phyloP scores from a whole-genome alignment of 2,888 invertebrate species.

The Pachymerium ferrugineum region DNA sequence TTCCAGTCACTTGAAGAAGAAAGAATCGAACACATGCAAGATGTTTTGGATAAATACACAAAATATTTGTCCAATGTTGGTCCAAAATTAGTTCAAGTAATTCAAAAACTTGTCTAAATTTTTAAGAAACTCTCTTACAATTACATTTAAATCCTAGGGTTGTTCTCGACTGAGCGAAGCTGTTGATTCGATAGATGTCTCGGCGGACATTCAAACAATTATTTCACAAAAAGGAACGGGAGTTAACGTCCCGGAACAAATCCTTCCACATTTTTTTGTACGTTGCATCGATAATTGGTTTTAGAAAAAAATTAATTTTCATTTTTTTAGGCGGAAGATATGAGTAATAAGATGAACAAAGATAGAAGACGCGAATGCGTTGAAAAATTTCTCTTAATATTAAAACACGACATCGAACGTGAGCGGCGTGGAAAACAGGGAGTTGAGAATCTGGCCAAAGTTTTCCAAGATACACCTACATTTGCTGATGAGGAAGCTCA shows the following conservation, averaged over 20 bases:
- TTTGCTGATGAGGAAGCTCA: constrained; percentile 83
- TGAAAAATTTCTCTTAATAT: constrained; percentile 73
- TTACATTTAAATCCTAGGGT: constrained; percentile 52
- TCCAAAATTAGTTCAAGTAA: constrained; percentile 57
- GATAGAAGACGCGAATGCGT: constrained; percentile 82
- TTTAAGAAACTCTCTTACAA: neutral
- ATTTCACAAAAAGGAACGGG: constrained; percentile 62
- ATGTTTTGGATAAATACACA: constrained; percentile 56
- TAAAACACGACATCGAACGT: constrained; percentile 80
- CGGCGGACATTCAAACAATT: constrained; percentile 61
- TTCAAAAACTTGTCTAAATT: constrained; percentile 6
- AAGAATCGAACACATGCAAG: constrained; percentile 72
- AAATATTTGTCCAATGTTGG: constrained; percentile 62
- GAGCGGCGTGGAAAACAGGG: constrained; percentile 86
- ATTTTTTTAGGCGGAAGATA: constrained; percentile 69
- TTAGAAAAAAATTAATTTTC: neutral
- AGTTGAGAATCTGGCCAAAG: constrained; percentile 78
- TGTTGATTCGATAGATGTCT: constrained; percentile 55
- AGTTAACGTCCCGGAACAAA: constrained; percentile 68
- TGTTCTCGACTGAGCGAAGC: constrained; percentile 64
- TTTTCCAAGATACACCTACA: constrained; percentile 76
- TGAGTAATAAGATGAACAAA: constrained; percentile 84
- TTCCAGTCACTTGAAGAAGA: constrained; percentile 87
- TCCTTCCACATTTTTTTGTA: constrained; percentile 82
- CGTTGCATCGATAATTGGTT: constrained; percentile 37